Evolutionary conservation across 2,888 invertebrate genomes (phyloP), one percentile per base, ranked within the genome.

Genomic region (Heterodera filipjevi): DNA sequence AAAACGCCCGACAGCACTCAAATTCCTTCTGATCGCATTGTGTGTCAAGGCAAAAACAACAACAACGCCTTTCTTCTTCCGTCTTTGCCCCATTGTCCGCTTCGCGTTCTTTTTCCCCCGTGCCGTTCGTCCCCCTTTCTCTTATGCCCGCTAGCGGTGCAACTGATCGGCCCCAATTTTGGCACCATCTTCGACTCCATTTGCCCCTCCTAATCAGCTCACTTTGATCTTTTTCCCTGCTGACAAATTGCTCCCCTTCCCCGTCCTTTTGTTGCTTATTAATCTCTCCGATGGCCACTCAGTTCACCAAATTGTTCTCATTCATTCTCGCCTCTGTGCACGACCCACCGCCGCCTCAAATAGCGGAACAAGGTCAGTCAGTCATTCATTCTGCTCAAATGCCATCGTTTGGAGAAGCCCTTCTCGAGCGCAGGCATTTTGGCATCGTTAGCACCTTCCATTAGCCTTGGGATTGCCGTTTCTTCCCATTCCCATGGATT

Each of bases 221-320:
- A 6, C 10, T 39, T 49, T 19, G 46, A 2, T 16, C 46, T 3
- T 49, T 10, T 10, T 49, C 16, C 46, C 46, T 49, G 44, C n/a
- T 44, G 2, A 16, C 46, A 12, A 19, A 49, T 49, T 19, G 46
- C 12, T 49, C 44, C 44, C n/a, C n/a, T n/a, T n/a, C n/a, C n/a
- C n/a, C n/a, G n/a, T n/a, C n/a, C n/a, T n/a, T n/a, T n/a, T n/a
- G n/a, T n/a, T n/a, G n/a, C n/a, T n/a, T 10, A 44, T 44, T 44
- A 44, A 53, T 59, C 59, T 22, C 30, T 5, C 22, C 27, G 33
- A 95, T 87, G 93, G 94, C 76, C 93, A 92, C 87, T 66, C 88
- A 88, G 84, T 88, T 88, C 84, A 87, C 88, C 46, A 88, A 88
- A 81, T 84, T 88, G 66, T 86, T 88, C 82, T 87, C 88, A 32